Evolutionary conservation across 2,888 invertebrate species (phyloP).

Genomic region (Cyclophora punctaria): DNA sequence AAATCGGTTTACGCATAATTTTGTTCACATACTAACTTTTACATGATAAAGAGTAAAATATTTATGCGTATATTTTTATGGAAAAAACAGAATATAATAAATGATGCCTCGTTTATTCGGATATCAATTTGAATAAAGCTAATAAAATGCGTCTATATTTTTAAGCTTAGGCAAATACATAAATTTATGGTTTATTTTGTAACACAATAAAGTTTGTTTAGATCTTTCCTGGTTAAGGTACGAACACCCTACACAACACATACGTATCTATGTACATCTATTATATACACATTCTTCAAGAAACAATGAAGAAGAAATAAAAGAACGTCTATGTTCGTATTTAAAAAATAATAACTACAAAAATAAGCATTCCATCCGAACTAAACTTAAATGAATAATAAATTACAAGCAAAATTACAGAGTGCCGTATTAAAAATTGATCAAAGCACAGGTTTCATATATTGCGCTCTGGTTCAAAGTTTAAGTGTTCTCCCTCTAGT

Average conservation of each 20-base stretch:
- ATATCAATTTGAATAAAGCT: slow-evolving; percentile 8
- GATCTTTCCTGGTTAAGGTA: too few relatives aligned
- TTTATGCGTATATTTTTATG: slow-evolving; percentile 5
- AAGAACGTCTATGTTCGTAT: too few relatives aligned
- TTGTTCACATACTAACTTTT: slow-evolving; percentile 9
- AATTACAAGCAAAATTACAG: slow-evolving; percentile 8
- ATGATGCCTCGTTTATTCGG: slow-evolving; percentile 5
- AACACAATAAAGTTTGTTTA: too few relatives aligned
- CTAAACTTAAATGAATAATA: background rate
- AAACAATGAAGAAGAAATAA: too few relatives aligned
- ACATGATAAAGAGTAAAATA: slow-evolving; percentile 2
- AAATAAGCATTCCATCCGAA: too few relatives aligned
- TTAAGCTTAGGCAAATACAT: too few relatives aligned
- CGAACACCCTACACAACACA: too few relatives aligned
- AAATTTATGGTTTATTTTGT: too few relatives aligned
- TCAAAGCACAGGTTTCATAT: slow-evolving; percentile 21
- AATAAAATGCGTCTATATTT: slow-evolving; percentile 1
- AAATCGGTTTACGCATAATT: slow-evolving; percentile 14
- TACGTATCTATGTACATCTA: too few relatives aligned
- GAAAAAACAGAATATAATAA: slow-evolving; percentile 5
- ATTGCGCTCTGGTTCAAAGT: slow-evolving; percentile 34
- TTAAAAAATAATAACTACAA: too few relatives aligned
- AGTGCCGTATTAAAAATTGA: slow-evolving; percentile 14
- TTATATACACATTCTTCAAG: too few relatives aligned
- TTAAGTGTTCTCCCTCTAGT: slow-evolving; percentile 45